These are phyloP conservation scores for Bos taurus DNA, from an alignment of 2,113 vertebrate species.

Conservation along the genomic window ARS-UCD2.0 NC_037351.1:61666001-61666500, in stretches of 20 bases:
- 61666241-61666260: not conserved
- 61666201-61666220: not conserved
- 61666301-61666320: not conserved
- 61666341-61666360: not conserved
- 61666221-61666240: not conserved
- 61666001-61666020: not conserved
- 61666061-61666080: not conserved
- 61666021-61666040: not conserved
- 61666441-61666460: not conserved
- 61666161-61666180: not conserved
- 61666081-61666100: not conserved
- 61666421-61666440: not conserved
- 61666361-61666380: not conserved
- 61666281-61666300: not conserved
- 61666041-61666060: not conserved
- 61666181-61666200: not conserved
- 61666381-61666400: not conserved
- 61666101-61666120: not conserved
- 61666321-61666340: not conserved
- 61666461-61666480: not conserved
- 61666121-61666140: accelerated
- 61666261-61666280: not conserved
- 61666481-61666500: not conserved
- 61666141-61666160: not conserved
- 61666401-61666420: not conserved